Conservation (phyloP, 2,113 vertebrate genomes). For the Cavia aperea region DNA sequence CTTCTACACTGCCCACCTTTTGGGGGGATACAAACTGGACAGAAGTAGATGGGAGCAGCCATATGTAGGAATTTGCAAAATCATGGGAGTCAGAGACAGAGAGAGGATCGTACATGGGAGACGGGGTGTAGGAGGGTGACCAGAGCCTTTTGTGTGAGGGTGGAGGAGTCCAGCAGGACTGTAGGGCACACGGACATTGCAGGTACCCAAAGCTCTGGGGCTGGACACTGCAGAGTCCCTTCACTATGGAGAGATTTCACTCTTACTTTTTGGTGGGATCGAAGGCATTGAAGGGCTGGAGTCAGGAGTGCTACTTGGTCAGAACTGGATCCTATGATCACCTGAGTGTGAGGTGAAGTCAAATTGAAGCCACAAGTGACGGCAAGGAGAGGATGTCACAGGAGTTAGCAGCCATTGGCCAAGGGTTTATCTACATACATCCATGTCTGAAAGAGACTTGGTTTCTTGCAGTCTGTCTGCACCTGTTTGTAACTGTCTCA, state of each 20-base stretch:
- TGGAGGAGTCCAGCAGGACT: rapidly evolving
- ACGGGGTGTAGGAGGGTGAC: rapidly evolving
- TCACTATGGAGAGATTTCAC: background rate
- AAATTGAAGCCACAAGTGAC: background rate
- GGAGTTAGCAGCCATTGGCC: rapidly evolving
- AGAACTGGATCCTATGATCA: background rate
- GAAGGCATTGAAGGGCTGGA: background rate
- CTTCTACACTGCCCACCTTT: background rate
- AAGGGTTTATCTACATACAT: rapidly evolving
- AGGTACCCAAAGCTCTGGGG: rapidly evolving
- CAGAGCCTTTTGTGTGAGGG: rapidly evolving
- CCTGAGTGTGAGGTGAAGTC: background rate
- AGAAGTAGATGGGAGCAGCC: background rate
- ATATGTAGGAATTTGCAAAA: background rate
- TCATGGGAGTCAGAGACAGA: rapidly evolving
- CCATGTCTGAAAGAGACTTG: too few species aligned
- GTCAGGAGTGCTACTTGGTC: background rate
- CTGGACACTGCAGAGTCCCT: rapidly evolving
- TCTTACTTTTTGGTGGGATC: background rate
- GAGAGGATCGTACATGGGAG: too few species aligned
- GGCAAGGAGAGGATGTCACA: background rate
- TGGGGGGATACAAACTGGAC: background rate
- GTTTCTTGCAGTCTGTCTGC: rapidly evolving
- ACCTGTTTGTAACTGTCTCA: background rate
- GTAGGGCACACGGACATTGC: rapidly evolving